Conservation (phyloP, 2,113 vertebrate species). For the Galemys pyrenaicus region DNA sequence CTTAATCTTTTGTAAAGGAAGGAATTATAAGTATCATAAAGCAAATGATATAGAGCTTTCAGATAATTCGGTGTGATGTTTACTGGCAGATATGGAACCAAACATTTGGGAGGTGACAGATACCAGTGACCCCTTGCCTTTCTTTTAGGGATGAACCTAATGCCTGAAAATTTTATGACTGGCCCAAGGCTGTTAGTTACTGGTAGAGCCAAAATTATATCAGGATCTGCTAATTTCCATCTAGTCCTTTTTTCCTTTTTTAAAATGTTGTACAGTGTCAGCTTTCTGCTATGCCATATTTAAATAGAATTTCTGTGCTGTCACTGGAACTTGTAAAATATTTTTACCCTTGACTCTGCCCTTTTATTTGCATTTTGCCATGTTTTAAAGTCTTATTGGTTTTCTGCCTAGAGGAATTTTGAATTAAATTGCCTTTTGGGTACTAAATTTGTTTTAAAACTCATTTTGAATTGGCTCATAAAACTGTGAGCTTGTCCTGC, state of each 20-base stretch:
- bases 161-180: neutral
- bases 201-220: neutral
- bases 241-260: neutral
- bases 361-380: constrained; percentile 70
- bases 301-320: constrained; percentile 50
- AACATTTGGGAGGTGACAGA: neutral
- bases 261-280: neutral
- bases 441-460: constrained; percentile 74
- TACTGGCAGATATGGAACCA: neutral
- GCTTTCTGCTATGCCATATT: constrained; percentile 6
- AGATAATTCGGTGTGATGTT: neutral
- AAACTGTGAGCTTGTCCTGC: constrained; percentile 59
- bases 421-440: constrained; percentile 67
- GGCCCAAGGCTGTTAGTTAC: neutral
- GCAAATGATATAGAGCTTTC: neutral
- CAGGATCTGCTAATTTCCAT: constrained; percentile 23
- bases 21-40: neutral
- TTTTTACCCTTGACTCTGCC: constrained; percentile 64
- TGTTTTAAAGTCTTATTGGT: constrained; percentile 66
- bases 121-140: neutral
- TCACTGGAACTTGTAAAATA: constrained; percentile 57
- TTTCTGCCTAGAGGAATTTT: constrained; percentile 71
- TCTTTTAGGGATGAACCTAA: neutral
- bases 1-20: neutral
- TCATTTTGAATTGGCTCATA: constrained; percentile 66